These are phyloP conservation scores for Tragelaphus imberbis DNA, from an alignment of 2,113 vertebrate species.

Conservation along the genomic window DNA sequence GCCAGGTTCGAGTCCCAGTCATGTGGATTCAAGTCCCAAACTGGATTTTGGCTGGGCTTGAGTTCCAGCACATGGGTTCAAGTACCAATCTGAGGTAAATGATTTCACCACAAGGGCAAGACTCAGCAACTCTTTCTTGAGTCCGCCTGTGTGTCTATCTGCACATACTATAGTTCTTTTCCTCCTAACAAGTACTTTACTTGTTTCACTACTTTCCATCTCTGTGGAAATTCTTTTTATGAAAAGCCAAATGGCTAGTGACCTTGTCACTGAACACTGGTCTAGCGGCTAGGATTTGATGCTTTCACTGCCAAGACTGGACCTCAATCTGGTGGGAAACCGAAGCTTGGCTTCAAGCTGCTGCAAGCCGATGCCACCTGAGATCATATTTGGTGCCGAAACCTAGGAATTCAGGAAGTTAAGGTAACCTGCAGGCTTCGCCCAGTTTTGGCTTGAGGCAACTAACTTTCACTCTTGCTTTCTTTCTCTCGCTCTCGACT, in stretches of 20 bases:
- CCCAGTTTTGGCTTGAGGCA: neutral
- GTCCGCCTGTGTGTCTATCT: neutral
- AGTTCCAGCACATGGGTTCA: neutral
- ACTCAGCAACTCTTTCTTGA: neutral
- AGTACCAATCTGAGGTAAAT: neutral
- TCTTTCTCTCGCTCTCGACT: neutral
- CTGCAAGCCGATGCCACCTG: neutral
- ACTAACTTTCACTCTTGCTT: neutral
- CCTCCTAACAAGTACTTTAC: neutral
- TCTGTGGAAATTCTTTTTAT: neutral
- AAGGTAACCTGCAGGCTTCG: neutral
- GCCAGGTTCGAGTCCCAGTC: neutral
- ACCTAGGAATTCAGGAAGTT: neutral
- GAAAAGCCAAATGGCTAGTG: neutral
- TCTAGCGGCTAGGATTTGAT: neutral
- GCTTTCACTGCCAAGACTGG: neutral
- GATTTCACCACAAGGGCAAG: neutral
- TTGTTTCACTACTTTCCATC: neutral
- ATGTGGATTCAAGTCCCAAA: neutral
- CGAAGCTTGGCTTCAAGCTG: neutral
- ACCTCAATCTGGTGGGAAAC: neutral
- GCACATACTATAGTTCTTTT: neutral
- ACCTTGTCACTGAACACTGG: neutral
- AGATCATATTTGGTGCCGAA: neutral
- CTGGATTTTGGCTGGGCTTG: neutral